Percentiles rank a stretch among this genome's conserved stretches.
These are phyloP conservation scores for Lepus americanus DNA, from an alignment of 2,113 vertebrate genomes.

Conservation along the genomic window DNA sequence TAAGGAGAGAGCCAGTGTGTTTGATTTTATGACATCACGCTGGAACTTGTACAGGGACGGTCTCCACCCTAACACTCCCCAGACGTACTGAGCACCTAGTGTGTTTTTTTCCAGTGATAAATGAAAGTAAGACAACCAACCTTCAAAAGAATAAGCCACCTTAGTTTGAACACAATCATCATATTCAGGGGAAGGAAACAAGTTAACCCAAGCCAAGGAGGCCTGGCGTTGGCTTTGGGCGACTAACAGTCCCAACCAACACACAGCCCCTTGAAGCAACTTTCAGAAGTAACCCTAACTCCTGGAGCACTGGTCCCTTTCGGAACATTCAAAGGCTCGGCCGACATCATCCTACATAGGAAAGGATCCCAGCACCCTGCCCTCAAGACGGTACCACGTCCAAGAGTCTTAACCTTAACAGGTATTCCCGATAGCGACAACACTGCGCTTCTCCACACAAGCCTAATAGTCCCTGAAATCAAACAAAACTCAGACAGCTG, in stretches of 20 bases:
- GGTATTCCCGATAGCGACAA: background rate
- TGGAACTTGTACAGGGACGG: conserved; percentile 71
- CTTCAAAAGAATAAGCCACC: conserved; percentile 70
- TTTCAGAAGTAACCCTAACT: conserved; percentile 16
- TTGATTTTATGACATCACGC: conserved; percentile 79
- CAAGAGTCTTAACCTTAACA: conserved; percentile 56
- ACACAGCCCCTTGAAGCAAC: conserved; percentile 4
- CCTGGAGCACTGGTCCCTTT: background rate
- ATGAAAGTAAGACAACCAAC: conserved; percentile 74
- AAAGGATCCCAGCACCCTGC: background rate
- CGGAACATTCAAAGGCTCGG: background rate
- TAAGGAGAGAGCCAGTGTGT: conserved; percentile 72
- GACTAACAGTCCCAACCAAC: background rate
- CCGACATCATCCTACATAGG: background rate
- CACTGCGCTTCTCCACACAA: conserved; percentile 55
- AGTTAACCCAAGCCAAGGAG: background rate
- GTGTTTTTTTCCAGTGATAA: conserved; percentile 79
- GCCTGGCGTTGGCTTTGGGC: conserved; percentile 50
- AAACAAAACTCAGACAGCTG: conserved; percentile 9
- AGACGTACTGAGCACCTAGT: conserved; percentile 56
- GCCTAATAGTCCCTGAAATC: background rate
- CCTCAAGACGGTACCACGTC: background rate
- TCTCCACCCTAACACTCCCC: conserved; percentile 78
- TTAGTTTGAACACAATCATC: conserved; percentile 56
- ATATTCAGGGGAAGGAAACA: conserved; percentile 52